Base-by-base conservation (phyloP, 2,797 vertebrate species). In the Ptychobarbus kaznakovi region DNA sequence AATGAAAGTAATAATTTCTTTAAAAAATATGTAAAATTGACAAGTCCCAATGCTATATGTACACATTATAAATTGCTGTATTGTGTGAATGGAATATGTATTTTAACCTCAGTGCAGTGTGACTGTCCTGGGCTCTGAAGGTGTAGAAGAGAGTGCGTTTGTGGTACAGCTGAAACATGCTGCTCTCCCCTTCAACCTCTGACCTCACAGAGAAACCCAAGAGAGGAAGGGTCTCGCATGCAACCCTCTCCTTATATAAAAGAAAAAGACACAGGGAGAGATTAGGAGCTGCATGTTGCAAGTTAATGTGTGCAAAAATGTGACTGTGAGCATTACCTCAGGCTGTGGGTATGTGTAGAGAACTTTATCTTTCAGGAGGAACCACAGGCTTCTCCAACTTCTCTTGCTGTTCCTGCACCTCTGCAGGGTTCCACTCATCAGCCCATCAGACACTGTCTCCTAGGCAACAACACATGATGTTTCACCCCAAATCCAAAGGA, bases 321-420 rank as follows among this genome's bases (percentile, higher is more conserved):
- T 72, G n/a, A 22, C 1, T 18, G 42, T 81, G 46, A 80, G 61
- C 25, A 8, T 94, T 94, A 99, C 98, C 97, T 99, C 97, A 0
- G 95, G 96, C 87, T 96, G 96, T 89, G 92, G 88, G 92, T 98
- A 99, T 91, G 97, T 97, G 94, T 99, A 99, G 90, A 99, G 97
- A 90, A 99, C 98, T 96, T 99, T 99, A 95, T 98, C 98, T 95
- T 99, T 98, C 89, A 99, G 96, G 87, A 97, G 97, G 91, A 99
- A 99, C 98, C 98, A 99, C 85, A 98, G 95, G 89, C 96, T 97
- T 94, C 97, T 99, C 98, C 98, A 99, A 92, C 95, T 97, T 90
- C 95, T 95, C 92, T 96, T 98, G 94, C 95, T 97, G 90, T 95
- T 96, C 93, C 97, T 98, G 89, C 96, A 97, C 87, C 97, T 96